A percentile compares a stretch with the other conserved stretches of the same genome.
Evolutionary conservation across 2,888 invertebrate species (phyloP).

Genomic region (Calephelis perditalis): DNA sequence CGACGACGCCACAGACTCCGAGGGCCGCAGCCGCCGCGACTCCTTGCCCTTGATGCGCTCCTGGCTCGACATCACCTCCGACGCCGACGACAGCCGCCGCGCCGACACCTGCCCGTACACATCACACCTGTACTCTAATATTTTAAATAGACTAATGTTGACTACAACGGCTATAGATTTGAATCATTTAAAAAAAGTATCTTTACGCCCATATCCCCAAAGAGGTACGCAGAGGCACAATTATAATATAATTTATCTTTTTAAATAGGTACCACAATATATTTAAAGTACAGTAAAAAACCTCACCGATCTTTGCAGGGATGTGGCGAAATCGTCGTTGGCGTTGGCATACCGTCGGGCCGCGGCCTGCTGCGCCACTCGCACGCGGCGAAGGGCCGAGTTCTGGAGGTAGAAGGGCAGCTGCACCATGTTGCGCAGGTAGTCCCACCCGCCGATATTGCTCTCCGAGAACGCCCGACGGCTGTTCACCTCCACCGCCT

Average conservation of each 20-base stretch:
- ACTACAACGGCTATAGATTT: too few species aligned
- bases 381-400: slow-evolving; percentile 93
- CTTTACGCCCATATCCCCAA: too few species aligned
- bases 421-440: slow-evolving; percentile 96
- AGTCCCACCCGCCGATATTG: slow-evolving; percentile 96
- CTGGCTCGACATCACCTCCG: slow-evolving; percentile 88
- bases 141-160: too few species aligned
- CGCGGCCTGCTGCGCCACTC: slow-evolving; percentile 90
- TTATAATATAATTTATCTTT: too few species aligned
- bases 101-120: slow-evolving; percentile 78
- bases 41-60: slow-evolving; percentile 88
- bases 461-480: slow-evolving; percentile 92
- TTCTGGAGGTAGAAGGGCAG: slow-evolving; percentile 99
- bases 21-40: slow-evolving; percentile 86
- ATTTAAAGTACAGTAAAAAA: too few species aligned
- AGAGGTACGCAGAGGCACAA: too few species aligned
- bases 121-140: too few species aligned
- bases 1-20: slow-evolving; percentile 94
- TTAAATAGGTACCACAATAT: neutral
- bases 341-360: slow-evolving; percentile 63
- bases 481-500: slow-evolving; percentile 94
- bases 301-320: slow-evolving; percentile 71
- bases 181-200: too few species aligned
- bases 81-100: slow-evolving; percentile 87
- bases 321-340: slow-evolving; percentile 75